phyloP scores from a whole-genome alignment of 2,888 invertebrate species.

The Platycheirus albimanus region DNA sequence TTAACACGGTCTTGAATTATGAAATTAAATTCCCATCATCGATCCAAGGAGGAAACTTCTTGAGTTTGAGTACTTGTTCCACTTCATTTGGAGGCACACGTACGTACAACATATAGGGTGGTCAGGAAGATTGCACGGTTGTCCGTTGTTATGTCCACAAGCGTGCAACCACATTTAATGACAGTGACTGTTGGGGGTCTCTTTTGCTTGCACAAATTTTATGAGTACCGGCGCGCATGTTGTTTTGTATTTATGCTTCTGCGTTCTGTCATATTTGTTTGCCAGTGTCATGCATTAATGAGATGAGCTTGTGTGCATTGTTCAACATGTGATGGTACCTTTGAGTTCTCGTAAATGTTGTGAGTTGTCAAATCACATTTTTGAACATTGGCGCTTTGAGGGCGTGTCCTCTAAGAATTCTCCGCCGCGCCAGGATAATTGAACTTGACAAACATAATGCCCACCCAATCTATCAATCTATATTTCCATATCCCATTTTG shows the following conservation, averaged over 20 bases:
- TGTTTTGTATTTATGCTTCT: slow-evolving; percentile 45
- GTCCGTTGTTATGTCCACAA: slow-evolving; percentile 57
- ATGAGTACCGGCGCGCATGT: slow-evolving; percentile 40
- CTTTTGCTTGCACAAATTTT: slow-evolving; percentile 39
- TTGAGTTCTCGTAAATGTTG: slow-evolving; percentile 10
- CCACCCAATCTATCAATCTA: slow-evolving; percentile 7
- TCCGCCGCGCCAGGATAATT: slow-evolving; percentile 5
- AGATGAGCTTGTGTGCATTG: slow-evolving; percentile 45
- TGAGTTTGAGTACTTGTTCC: slow-evolving; percentile 39
- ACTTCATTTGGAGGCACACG: slow-evolving; percentile 47
- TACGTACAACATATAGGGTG: slow-evolving; percentile 43
- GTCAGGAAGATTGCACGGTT: slow-evolving; percentile 46
- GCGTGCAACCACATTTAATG: slow-evolving; percentile 68
- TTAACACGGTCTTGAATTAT: slow-evolving; percentile 74
- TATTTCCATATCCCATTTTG: neutral
- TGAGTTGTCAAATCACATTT: slow-evolving; percentile 15
- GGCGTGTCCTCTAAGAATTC: slow-evolving; percentile 7
- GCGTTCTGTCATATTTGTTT: slow-evolving; percentile 43
- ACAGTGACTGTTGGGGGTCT: slow-evolving; percentile 70
- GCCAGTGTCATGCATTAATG: slow-evolving; percentile 55
- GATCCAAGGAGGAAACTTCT: slow-evolving; percentile 59
- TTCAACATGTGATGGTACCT: slow-evolving; percentile 19
- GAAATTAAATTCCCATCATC: slow-evolving; percentile 73
- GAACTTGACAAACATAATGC: slow-evolving; percentile 48
- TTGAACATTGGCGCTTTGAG: neutral